Base-by-base conservation (phyloP, 1,140 invertebrate genomes). In the Plodia interpunctella region DNA sequence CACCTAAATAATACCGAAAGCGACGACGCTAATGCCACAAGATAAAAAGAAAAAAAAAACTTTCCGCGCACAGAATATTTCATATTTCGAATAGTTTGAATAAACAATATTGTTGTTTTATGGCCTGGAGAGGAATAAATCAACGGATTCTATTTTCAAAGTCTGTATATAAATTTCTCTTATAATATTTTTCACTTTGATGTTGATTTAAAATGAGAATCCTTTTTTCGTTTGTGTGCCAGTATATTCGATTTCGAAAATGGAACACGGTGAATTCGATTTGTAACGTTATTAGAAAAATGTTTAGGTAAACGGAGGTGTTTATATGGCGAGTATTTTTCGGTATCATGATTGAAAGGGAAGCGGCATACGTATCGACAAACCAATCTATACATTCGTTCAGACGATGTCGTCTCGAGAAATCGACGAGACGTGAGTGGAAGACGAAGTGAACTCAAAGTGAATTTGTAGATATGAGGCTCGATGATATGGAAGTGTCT, bases 331-430 rank as follows among this genome's bases (percentile, higher is more conserved):
- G 13, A n/a, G 13, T 44, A 44, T 44, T 44, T n/a, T 44, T 44
- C 38, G 38, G 15, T 44, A 53, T 53, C 51, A 21, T 53, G 51
- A 53, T 21, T 53, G 18, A 25, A 53, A 25, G 19, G 51, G 51
- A 53, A 25, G 20, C 51, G 19, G 20, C 51, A 53, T 53, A 25
- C 21, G 21, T 25, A 53, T 53, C 51, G n/a, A 21, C 19, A 53
- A 25, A 53, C 20, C 51, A 53, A 53, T 53, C 51, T 53, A 21
- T 25, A 53, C 49, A 53, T 53, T 21, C 51, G 51, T 25, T 53
- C 10, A 25, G 51, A 53, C 51, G 51, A 53, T 13, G 21, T 53
- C 51, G 19, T 53, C 19, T 53, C 51, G 18, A 25, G 18, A 53
- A 25, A 53, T 53, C 51, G 51, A 25, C 21, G 49, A 13, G 20